Percentiles rank a stretch among this genome's conserved stretches.
Conservation (phyloP, 2,888 invertebrate species). For the Diarsia mendica region DNA sequence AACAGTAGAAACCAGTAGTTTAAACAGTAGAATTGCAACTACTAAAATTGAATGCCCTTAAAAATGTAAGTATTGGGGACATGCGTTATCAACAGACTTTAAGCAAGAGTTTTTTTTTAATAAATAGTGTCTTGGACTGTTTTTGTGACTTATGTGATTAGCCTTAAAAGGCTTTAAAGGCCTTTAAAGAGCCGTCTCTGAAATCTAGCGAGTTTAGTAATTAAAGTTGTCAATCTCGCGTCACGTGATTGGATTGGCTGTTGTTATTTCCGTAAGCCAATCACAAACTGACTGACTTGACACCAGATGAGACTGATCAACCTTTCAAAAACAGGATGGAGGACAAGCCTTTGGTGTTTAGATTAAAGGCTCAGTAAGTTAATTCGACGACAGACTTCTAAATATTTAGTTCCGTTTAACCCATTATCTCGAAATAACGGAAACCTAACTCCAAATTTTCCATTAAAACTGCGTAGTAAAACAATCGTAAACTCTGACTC, state of each 20-base stretch:
- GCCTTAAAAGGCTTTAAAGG: too few species aligned
- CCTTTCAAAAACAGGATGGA: neutral
- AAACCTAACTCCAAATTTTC: conserved; percentile 37
- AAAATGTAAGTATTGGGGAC: too few species aligned
- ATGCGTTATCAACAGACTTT: too few species aligned
- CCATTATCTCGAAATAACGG: conserved; percentile 15
- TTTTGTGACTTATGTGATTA: too few species aligned
- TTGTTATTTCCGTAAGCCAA: conserved; percentile 1
- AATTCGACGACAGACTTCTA: conserved; percentile 5
- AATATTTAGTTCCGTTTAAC: conserved; percentile 21
- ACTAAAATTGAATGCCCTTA: too few species aligned
- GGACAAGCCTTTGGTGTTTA: neutral
- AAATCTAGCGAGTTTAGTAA: neutral
- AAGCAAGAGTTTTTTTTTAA: too few species aligned
- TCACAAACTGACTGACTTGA: neutral
- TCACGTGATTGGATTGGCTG: neutral
- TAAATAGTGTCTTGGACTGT: too few species aligned
- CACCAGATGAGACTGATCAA: conserved; percentile 4
- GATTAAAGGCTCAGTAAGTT: conserved; percentile 6
- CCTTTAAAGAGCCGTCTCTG: neutral
- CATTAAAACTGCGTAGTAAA: conserved; percentile 11
- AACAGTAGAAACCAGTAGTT: too few species aligned
- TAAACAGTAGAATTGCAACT: too few species aligned
- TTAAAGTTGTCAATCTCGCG: neutral
- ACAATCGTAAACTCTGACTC: conserved; percentile 12